Base-by-base conservation (phyloP, 2,113 vertebrate species). In the Chaetodon auriga region DNA sequence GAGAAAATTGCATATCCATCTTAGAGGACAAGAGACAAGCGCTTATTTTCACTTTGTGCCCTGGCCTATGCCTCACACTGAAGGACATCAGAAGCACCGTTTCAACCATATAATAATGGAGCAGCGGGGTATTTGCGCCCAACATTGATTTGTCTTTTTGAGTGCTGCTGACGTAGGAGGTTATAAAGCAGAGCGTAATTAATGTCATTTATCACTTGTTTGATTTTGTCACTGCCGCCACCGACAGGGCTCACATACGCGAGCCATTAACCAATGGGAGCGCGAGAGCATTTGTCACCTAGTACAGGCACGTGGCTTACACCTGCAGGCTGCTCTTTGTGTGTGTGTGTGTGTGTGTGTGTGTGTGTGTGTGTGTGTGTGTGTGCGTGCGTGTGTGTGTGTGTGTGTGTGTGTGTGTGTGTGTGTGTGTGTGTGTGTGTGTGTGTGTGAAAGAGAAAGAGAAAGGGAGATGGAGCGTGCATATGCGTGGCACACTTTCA, bases 161-260 rank as follows among this genome's bases (percentile, higher is more conserved):
- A 84, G 74, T 80, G 76, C 41, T 35, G 15, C 76, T 90, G 90
- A 92, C 89, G 81, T 87, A 69, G 82, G 78, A 82, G 77, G 82
- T 80, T 82, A 94, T 93, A 95, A 95, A 91, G 90, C 89, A 83
- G 87, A 88, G 91, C 92, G 91, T 95, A 94, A 95, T 95, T 95
- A 93, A 92, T 91, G 91, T 88, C 92, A 95, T 96, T 94, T 93
- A 96, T 96, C 95, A 95, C 92, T 89, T 90, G 90, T 93, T 93
- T 87, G 90, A 94, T 91, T 90, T 82, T 89, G 90, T 89, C 90
- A 68, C 79, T 75, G 79, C 74, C 64, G 68, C 45, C 61, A 54
- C 55, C 15, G 69, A 78, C 85, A 78, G 83, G 15, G 35, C 82
- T 79, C 83, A 82, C 80, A 86, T 83, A 64, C 91, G 86, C 90